Percentiles rank a stretch among this genome's conserved stretches.
Conservation (phyloP, 2,797 vertebrate species). For the Chaunax sp. region DNA sequence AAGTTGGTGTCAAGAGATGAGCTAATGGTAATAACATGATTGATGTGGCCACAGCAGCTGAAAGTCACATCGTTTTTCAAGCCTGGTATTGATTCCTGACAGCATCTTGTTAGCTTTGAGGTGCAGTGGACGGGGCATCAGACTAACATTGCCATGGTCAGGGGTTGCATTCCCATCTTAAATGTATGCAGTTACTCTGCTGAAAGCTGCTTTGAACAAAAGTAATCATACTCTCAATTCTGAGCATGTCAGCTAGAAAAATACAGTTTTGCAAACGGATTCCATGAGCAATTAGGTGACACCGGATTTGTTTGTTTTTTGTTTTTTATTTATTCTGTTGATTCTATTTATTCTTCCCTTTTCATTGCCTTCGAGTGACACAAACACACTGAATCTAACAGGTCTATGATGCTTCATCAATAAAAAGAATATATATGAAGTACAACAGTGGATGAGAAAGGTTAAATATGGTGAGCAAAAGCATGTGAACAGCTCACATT, state of each 20-base stretch:
- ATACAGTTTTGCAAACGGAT: neutral
- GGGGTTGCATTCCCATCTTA: constrained; percentile 46
- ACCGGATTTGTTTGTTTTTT: neutral
- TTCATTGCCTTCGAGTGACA: neutral
- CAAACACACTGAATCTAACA: neutral
- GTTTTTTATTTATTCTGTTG: neutral
- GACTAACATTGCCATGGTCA: constrained; percentile 40
- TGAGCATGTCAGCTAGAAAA: constrained; percentile 13
- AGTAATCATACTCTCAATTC: constrained; percentile 17
- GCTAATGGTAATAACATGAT: constrained; percentile 77
- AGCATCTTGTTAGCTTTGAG: constrained; percentile 70
- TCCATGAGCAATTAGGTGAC: constrained; percentile 1
- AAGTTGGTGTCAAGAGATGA: constrained; percentile 71
- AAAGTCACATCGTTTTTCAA: constrained; percentile 76
- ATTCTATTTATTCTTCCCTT: neutral
- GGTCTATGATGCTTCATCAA: neutral
- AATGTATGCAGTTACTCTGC: constrained; percentile 30
- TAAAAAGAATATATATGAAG: no score
- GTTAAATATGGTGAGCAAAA: neutral
- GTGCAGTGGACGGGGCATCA: constrained; percentile 41
- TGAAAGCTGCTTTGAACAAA: constrained; percentile 40
- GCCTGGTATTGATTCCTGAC: constrained; percentile 75
- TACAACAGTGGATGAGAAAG: neutral
- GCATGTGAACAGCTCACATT: neutral
- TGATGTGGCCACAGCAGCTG: constrained; percentile 73